Evolutionary conservation across 2,113 vertebrate genomes (phyloP), one percentile per base, ranked within the genome.

Genomic region (Anolis carolinensis): DNA sequence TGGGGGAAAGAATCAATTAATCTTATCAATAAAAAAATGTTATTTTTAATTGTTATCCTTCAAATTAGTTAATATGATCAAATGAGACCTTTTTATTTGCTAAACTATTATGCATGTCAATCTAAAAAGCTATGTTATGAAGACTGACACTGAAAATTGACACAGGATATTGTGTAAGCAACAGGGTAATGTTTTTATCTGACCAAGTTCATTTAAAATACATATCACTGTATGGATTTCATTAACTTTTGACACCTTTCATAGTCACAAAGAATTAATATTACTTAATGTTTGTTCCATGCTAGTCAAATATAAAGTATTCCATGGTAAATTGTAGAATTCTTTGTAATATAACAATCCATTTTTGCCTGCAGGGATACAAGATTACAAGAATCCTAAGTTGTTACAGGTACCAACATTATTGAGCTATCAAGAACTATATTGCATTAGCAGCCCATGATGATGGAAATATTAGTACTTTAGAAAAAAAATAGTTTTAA

Each of bases 41-140:
- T 85, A 78, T 79, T 85, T 59, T 39, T 70, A 85, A 71, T 34
- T 21, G 65, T 55, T 79, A 52, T 36, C 65, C 44, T 34, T 85
- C 75, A 71, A 85, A 85, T 85, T 78, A 78, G 44, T 70, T 85
- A 79, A 85, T 59, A 71, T 59, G 32, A 59, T 79, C 25, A 78
- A 85, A 78, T 78, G n/a, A 71, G 34, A 55, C 34, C 44, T 67
- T 70, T 78, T 71, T 85, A 72, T 72, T 79, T 65, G 30, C n/a
- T 67, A 44, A 68, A 32, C 18, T 67, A 77, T 52, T 84, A 67
- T 77, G n/a, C 23, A 68, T n/a, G 67, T 84, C 30, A 52, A 18
- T 50, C 59, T 77, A 23, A 25, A 9, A 50, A 55, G 34, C 62
- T 25, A 34, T 34, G 2, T 63, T 67, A 65, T 67, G 67, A 84